Conservation (phyloP, 1,140 invertebrate genomes). For the Drosophila ambigua region DNA sequence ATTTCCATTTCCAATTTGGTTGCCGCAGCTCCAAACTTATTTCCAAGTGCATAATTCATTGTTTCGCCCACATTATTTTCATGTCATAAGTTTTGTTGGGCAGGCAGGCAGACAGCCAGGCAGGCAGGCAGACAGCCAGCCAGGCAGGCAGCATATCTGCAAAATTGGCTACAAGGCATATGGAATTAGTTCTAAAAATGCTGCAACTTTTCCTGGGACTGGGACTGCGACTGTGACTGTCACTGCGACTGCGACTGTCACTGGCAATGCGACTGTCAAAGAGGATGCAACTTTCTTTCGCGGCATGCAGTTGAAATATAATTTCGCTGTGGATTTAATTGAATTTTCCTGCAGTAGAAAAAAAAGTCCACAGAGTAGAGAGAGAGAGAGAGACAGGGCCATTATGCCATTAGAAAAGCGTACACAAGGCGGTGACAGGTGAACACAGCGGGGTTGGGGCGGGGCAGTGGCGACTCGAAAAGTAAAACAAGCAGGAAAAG, state of each 20-base stretch:
- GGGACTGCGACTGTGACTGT: slow-evolving; percentile 58
- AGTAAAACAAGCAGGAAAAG: too few relatives aligned
- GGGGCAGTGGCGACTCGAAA: too few relatives aligned
- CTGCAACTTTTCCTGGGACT: slow-evolving; percentile 52
- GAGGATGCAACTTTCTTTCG: slow-evolving; percentile 39
- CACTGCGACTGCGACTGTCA: slow-evolving; percentile 47
- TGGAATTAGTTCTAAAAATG: slow-evolving; percentile 70
- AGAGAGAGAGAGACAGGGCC: slow-evolving; percentile 13
- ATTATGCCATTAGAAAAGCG: slow-evolving; percentile 9
- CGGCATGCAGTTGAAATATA: slow-evolving; percentile 54
- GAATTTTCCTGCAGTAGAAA: slow-evolving; percentile 39
- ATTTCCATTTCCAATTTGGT: slow-evolving; percentile 72
- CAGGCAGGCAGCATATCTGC: slow-evolving; percentile 43
- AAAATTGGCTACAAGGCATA: slow-evolving; percentile 75
- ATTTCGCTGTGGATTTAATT: slow-evolving; percentile 65
- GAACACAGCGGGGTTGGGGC: too few relatives aligned
- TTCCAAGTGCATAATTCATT: slow-evolving; percentile 81
- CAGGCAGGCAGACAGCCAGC: slow-evolving; percentile 22
- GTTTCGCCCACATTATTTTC: slow-evolving; percentile 80
- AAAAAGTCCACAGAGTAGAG: not conserved
- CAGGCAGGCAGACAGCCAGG: too few relatives aligned
- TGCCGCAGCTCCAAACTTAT: slow-evolving; percentile 68
- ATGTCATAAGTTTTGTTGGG: slow-evolving; percentile 65
- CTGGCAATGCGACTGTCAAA: slow-evolving; percentile 47
- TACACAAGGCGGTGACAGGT: not conserved